Conservation (phyloP, 64 coral and sea anemone genomes). For the Anthopleura sola region DNA sequence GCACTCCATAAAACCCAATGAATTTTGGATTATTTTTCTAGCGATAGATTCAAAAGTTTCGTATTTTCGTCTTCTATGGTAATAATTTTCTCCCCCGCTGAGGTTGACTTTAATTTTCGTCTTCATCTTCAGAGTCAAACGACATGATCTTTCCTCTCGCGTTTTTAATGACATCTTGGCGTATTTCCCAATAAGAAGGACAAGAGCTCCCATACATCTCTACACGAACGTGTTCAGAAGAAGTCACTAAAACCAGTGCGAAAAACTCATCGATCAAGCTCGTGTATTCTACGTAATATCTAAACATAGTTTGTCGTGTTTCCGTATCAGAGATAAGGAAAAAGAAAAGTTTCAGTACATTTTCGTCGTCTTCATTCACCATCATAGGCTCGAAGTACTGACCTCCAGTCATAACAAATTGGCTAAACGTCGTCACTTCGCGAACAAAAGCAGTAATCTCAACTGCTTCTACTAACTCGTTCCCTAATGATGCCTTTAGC, state of each 20-base stretch:
- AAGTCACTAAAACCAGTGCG: slow-evolving; percentile 58
- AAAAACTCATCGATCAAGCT: slow-evolving; percentile 86
- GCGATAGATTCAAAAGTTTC: neutral
- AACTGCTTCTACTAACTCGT: slow-evolving; percentile 53
- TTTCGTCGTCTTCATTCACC: slow-evolving; percentile 78
- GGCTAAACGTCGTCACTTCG: slow-evolving; percentile 56
- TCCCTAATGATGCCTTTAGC: slow-evolving; percentile 43
- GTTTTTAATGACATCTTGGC: slow-evolving; percentile 45
- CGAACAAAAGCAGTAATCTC: slow-evolving; percentile 63
- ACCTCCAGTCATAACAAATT: slow-evolving; percentile 49
- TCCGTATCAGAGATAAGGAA: slow-evolving; percentile 58
- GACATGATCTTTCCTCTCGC: slow-evolving; percentile 5
- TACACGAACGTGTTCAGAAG: slow-evolving; percentile 43
- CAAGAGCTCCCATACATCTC: slow-evolving; percentile 78
- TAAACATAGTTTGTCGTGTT: slow-evolving; percentile 49
- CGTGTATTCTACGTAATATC: slow-evolving; percentile 72
- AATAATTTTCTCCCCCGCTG: neutral
- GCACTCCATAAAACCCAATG: neutral
- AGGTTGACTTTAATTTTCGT: neutral
- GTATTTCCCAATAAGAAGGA: slow-evolving; percentile 69
- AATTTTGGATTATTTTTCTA: neutral
- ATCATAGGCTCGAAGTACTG: slow-evolving; percentile 84
- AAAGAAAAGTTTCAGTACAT: slow-evolving; percentile 73
- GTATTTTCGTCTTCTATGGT: neutral
- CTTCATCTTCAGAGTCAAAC: neutral